Conservation (phyloP, 2,888 invertebrate species). For the Plebejus argus region DNA sequence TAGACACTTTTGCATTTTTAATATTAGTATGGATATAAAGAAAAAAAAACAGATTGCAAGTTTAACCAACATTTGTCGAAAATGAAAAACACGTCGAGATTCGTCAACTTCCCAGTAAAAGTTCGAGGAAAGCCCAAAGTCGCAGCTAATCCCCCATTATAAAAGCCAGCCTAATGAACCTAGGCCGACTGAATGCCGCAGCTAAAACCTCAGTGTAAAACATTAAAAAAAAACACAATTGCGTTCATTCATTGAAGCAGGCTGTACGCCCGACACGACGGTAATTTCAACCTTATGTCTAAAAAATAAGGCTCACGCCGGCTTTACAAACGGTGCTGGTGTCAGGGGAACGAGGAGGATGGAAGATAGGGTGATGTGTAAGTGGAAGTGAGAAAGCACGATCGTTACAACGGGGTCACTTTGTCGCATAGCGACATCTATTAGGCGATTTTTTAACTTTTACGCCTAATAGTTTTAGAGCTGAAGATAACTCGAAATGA, state of each 20-base stretch:
- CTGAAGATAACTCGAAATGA: no score
- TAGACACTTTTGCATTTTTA: no score
- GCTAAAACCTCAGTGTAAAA: slow-evolving; percentile 33
- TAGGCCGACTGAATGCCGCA: slow-evolving; percentile 25
- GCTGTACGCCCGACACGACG: slow-evolving; percentile 4
- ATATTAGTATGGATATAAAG: no score
- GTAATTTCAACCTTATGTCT: background rate
- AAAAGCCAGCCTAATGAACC: slow-evolving; percentile 26
- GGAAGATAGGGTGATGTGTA: slow-evolving; percentile 1
- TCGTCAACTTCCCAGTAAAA: background rate
- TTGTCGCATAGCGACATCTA: no score
- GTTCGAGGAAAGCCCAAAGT: background rate
- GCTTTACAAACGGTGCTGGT: slow-evolving; percentile 37
- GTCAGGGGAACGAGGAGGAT: slow-evolving; percentile 36
- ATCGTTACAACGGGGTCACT: slow-evolving; percentile 43
- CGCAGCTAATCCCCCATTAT: slow-evolving; percentile 24
- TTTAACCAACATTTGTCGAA: background rate
- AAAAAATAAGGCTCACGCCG: background rate
- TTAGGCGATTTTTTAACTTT: no score
- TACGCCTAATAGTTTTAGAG: no score
- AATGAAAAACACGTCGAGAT: background rate
- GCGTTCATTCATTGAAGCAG: slow-evolving; percentile 41
- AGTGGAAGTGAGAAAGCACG: slow-evolving; percentile 37
- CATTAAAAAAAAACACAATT: slow-evolving; percentile 44
- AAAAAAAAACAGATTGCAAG: background rate